phyloP scores from a whole-genome alignment of 2,888 invertebrate genomes.

The Prenolepis imparis region DNA sequence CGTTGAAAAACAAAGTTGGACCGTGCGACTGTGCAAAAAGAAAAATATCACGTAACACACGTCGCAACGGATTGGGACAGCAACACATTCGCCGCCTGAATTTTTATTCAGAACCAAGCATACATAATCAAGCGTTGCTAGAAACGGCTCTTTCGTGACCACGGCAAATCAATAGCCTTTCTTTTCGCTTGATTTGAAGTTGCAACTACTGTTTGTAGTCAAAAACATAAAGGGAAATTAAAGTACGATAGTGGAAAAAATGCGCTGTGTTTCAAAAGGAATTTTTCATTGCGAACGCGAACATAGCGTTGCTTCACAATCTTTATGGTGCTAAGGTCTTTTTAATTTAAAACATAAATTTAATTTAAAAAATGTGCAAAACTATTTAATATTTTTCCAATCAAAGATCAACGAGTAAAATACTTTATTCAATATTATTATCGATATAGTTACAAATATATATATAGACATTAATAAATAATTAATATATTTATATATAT shows the following conservation, averaged over 20 bases:
- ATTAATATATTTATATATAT: too few relatives aligned
- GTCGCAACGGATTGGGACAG: slow-evolving; percentile 24
- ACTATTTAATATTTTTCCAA: slow-evolving; percentile 9
- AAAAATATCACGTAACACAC: slow-evolving; percentile 15
- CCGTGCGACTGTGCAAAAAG: background rate
- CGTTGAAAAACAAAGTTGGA: background rate
- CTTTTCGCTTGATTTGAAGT: slow-evolving; percentile 28
- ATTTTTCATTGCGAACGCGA: slow-evolving; percentile 24
- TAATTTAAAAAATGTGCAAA: background rate
- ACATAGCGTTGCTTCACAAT: background rate
- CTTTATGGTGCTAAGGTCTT: slow-evolving; percentile 11
- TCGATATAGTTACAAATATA: background rate
- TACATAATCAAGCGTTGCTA: slow-evolving; percentile 36
- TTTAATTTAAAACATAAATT: slow-evolving; percentile 40
- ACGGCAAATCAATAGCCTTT: slow-evolving; percentile 36
- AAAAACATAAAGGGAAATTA: background rate
- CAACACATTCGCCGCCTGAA: slow-evolving; percentile 25
- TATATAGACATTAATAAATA: too few relatives aligned
- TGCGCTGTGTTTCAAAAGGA: background rate
- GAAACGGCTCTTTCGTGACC: background rate
- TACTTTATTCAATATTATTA: background rate
- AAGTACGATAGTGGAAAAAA: slow-evolving; percentile 18
- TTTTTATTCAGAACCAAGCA: slow-evolving; percentile 39
- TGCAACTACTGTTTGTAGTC: slow-evolving; percentile 5
- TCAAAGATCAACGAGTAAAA: background rate